These are phyloP conservation scores for Lobophora halterata DNA, from an alignment of 2,888 invertebrate genomes.

Conservation along the genomic window DNA sequence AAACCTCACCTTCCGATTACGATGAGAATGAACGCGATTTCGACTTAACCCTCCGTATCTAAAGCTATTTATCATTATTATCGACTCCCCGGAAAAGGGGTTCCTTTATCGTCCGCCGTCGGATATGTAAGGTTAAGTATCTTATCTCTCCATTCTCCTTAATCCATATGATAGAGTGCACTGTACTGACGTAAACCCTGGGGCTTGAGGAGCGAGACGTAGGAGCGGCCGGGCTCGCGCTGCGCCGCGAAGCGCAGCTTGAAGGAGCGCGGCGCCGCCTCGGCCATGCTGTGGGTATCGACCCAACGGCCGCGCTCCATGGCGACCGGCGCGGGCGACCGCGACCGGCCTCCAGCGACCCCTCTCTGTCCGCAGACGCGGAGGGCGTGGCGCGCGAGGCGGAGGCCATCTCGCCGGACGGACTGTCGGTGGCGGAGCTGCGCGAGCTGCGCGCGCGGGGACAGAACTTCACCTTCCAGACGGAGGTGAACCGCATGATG, in stretches of 20 bases:
- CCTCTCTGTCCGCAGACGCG: slow-evolving; percentile 85
- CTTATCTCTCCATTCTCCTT: too few species aligned
- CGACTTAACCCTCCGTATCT: too few species aligned
- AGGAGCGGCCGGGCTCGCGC: slow-evolving; percentile 66
- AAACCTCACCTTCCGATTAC: too few species aligned
- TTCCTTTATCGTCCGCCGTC: too few species aligned
- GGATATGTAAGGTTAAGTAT: too few species aligned
- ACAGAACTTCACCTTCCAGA: slow-evolving; percentile 95
- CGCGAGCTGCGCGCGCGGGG: slow-evolving; percentile 94
- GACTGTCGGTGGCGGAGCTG: slow-evolving; percentile 95
- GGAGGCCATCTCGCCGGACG: slow-evolving; percentile 97
- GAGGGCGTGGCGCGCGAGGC: slow-evolving; percentile 95
- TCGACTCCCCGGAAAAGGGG: too few species aligned
- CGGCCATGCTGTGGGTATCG: slow-evolving; percentile 32
- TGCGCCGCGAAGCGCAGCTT: slow-evolving; percentile 46
- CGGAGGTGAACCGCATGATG: slow-evolving; percentile 99
- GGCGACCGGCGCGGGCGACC: not conserved
- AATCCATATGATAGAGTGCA: too few species aligned
- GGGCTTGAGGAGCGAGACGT: slow-evolving; percentile 44
- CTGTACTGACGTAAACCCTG: slow-evolving; percentile 39
- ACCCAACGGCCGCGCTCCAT: slow-evolving; percentile 27
- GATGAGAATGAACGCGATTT: too few species aligned
- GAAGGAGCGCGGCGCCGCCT: slow-evolving; percentile 22
- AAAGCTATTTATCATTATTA: too few species aligned
- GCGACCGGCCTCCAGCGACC: not conserved